Evolutionary conservation across 2,888 invertebrate genomes (phyloP), one percentile per base, ranked within the genome.

Genomic region (Ametastegia equiseti): DNA sequence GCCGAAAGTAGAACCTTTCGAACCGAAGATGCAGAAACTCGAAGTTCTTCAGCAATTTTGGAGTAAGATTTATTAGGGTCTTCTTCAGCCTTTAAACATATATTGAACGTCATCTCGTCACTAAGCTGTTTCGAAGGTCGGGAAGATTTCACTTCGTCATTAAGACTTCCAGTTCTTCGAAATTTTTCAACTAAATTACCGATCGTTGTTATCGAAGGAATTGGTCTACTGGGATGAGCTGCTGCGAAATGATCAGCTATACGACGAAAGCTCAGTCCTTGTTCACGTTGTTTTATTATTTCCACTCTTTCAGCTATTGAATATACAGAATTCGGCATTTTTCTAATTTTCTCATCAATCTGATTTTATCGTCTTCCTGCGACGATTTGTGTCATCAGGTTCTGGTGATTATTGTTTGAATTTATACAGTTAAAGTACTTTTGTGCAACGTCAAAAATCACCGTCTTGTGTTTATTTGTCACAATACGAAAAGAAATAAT

Each of bases 291-390:
- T 15, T 13, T 27, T 9, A 71, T 27, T 15, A 71, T 47, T 47
- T 71, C 45, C 30, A 71, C 30, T 71, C 47, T 71, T 27, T 71
- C 71, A 15, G 19, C 45, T 47, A 30, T 13, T 6, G 71, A 71
- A 30, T 47, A 71, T 15, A 47, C 47, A 47, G 30, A 13, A 6
- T 71, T 71, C n/a, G 71, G 71, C 71, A 71, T 71, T 71, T 71
- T 27, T 47, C 1, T 54, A 23, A n/a, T n/a, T n/a, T n/a, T n/a
- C n/a, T n/a, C n/a, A n/a, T n/a, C n/a, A n/a, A n/a, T n/a, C n/a
- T n/a, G n/a, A n/a, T n/a, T n/a, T n/a, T n/a, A n/a, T n/a, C n/a
- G n/a, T n/a, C n/a, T n/a, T n/a, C n/a, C n/a, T n/a, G n/a, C n/a
- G n/a, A n/a, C n/a, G n/a, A n/a, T n/a, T n/a, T n/a, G n/a, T n/a